These are phyloP conservation scores for Anoura caudifer DNA, from an alignment of 2,113 vertebrate genomes.

Conservation along the genomic window DNA sequence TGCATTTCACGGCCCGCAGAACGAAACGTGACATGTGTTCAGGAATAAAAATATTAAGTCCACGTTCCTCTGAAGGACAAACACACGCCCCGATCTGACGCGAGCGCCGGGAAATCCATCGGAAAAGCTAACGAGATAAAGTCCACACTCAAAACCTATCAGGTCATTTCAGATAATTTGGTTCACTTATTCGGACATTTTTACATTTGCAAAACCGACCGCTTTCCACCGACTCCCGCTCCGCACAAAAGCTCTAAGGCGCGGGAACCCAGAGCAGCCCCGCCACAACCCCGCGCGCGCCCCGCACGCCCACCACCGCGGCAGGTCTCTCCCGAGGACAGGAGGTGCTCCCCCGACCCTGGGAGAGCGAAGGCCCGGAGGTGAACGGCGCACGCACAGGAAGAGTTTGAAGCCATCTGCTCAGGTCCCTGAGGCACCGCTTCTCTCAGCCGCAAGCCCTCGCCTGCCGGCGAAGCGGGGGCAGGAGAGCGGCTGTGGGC, in stretches of 20 bases:
- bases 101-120: background rate
- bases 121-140: background rate
- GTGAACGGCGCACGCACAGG: fast-evolving
- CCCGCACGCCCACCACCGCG: no score
- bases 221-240: background rate
- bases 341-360: no score
- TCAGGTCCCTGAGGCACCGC: background rate
- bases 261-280: background rate
- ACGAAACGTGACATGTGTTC: background rate
- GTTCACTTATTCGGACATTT: background rate
- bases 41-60: background rate
- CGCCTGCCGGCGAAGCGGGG: background rate
- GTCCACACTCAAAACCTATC: background rate
- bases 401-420: background rate
- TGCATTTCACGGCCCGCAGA: background rate
- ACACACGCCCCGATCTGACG: background rate
- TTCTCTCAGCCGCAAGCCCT: background rate
- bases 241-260: background rate
- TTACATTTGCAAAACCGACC: background rate
- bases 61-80: background rate
- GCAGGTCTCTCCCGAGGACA: background rate
- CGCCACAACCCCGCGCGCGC: background rate
- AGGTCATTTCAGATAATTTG: background rate
- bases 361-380: no score
- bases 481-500: background rate